Conservation (phyloP, 2,797 vertebrate genomes). For the Lagorchestes hirsutus region DNA sequence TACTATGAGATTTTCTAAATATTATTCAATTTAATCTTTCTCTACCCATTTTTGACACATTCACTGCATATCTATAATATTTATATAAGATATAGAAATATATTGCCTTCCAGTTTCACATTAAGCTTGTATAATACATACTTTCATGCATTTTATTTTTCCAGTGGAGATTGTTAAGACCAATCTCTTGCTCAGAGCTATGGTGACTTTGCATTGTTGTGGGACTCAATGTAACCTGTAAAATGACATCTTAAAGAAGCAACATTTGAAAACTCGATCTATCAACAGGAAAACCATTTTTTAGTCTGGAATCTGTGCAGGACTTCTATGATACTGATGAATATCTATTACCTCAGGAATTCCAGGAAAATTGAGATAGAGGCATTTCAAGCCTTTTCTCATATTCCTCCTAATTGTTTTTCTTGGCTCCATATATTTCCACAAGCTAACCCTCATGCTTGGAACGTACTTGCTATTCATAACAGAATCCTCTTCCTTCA, state of each 20-base stretch:
- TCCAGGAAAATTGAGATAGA: neutral
- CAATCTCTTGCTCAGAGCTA: neutral
- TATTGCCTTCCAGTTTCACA: neutral
- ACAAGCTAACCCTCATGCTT: neutral
- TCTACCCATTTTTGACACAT: too few species aligned
- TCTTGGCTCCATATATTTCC: neutral
- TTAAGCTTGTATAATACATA: neutral
- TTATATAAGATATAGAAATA: too few species aligned
- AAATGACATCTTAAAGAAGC: neutral
- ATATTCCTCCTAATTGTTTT: neutral
- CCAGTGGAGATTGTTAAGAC: neutral
- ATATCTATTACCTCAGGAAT: neutral
- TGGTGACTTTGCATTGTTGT: neutral
- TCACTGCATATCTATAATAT: too few species aligned
- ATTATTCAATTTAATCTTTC: neutral
- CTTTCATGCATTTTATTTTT: neutral
- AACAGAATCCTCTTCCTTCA: neutral
- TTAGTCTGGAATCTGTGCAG: neutral
- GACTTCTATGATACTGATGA: neutral
- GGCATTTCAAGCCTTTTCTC: neutral
- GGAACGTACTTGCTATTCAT: neutral
- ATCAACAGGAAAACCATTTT: neutral
- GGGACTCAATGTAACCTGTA: neutral
- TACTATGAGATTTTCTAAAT: too few species aligned
- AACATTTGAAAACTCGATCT: neutral